phyloP scores from a whole-genome alignment of 2,113 vertebrate genomes.

The Gymnarchus niloticus region DNA sequence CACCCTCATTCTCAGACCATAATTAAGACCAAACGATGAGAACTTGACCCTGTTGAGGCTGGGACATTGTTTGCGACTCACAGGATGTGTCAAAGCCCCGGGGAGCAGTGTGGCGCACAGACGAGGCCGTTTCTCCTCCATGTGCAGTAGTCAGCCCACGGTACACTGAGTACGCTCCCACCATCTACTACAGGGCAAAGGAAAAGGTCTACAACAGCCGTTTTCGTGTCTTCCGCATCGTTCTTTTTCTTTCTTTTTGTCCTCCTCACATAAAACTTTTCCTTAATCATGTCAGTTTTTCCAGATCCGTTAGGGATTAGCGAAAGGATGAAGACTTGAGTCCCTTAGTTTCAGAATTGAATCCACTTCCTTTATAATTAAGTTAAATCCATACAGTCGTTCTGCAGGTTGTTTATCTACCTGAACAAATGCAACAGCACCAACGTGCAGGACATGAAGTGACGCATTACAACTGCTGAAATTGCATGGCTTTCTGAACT shows the following conservation, averaged over 20 bases:
- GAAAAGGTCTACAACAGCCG: too few species aligned
- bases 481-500: background rate
- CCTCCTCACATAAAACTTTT: too few species aligned
- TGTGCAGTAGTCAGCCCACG: too few species aligned
- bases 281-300: background rate
- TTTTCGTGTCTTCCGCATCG: too few species aligned
- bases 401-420: background rate
- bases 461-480: background rate
- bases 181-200: too few species aligned
- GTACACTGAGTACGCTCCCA: too few species aligned
- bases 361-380: background rate
- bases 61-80: background rate
- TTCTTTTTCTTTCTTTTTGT: too few species aligned
- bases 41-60: background rate
- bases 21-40: background rate
- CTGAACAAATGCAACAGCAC: background rate
- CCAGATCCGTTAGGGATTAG: background rate
- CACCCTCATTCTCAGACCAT: background rate
- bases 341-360: background rate
- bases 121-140: too few species aligned
- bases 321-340: background rate
- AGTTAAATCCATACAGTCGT: background rate
- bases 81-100: too few species aligned
- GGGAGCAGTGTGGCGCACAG: background rate
- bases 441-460: background rate